phyloP scores from a whole-genome alignment of 2,888 invertebrate species.

The Tanypteryx hageni region DNA sequence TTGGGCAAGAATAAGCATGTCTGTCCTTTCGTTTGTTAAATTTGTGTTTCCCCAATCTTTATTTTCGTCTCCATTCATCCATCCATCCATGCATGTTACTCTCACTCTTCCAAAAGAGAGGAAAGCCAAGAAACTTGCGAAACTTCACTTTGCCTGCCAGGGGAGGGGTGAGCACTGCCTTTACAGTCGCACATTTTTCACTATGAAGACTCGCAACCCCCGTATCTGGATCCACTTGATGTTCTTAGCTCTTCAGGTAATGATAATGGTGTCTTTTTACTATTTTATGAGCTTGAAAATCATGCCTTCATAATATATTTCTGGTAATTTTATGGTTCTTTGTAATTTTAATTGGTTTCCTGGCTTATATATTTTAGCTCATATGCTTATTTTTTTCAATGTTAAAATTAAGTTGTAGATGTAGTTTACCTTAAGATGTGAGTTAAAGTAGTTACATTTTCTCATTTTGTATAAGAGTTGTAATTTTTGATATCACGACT shows the following conservation, averaged over 20 bases:
- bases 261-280: constrained; percentile 37
- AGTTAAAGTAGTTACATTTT: too few relatives aligned
- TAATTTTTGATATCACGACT: too few relatives aligned
- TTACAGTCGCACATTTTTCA: constrained; percentile 88
- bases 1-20: constrained; percentile 40
- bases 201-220: constrained; percentile 88
- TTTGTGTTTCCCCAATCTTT: constrained; percentile 62
- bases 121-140: constrained; percentile 90
- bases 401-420: too few relatives aligned
- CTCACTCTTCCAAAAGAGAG: constrained; percentile 78
- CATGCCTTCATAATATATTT: constrained; percentile 11
- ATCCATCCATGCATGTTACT: constrained; percentile 55
- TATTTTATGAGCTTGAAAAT: constrained; percentile 14
- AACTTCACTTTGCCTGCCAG: constrained; percentile 93
- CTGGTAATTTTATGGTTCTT: not conserved
- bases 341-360: not conserved
- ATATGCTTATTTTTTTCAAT: not conserved
- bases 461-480: too few relatives aligned
- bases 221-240: constrained; percentile 96
- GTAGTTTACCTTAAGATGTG: too few relatives aligned
- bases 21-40: constrained; percentile 58
- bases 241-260: constrained; percentile 92
- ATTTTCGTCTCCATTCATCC: constrained; percentile 38
- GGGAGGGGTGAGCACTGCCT: constrained; percentile 90
- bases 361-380: not conserved